Conservation (phyloP, 2,888 invertebrate species). For the Eucriotettix oculatus region DNA sequence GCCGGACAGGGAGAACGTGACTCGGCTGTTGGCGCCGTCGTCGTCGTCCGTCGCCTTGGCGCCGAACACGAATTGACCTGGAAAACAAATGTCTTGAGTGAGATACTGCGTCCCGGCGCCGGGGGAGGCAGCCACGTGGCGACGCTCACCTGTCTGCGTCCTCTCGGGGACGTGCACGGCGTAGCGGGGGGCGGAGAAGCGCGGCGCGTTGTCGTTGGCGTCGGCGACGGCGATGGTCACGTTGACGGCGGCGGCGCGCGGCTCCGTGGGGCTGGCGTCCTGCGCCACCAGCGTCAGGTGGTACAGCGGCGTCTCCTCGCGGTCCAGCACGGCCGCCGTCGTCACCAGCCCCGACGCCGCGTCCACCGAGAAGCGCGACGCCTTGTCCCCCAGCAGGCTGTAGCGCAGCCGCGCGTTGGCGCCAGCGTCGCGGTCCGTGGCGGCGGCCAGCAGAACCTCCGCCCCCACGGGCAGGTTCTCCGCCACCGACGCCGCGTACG, state of each 20-base stretch:
- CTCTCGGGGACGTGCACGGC: conserved; percentile 69
- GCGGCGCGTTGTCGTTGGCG: conserved; percentile 73
- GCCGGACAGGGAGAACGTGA: conserved; percentile 61
- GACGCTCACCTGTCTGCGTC: conserved; percentile 43
- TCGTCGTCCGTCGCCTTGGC: conserved; percentile 75
- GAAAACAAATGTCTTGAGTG: not conserved
- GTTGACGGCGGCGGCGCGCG: conserved; percentile 65
- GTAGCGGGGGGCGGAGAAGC: conserved; percentile 56
- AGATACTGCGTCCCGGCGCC: no score
- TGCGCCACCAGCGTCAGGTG: conserved; percentile 72
- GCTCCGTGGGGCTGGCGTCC: conserved; percentile 75
- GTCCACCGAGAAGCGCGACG: conserved; percentile 65
- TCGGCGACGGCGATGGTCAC: conserved; percentile 63
- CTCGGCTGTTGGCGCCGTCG: conserved; percentile 61
- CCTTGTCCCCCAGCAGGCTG: conserved; percentile 64
- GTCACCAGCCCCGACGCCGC: conserved; percentile 61
- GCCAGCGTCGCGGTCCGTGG: conserved; percentile 68
- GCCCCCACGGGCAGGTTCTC: conserved; percentile 73
- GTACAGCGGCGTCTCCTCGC: conserved; percentile 62
- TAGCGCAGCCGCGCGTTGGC: conserved; percentile 54
- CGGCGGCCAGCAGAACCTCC: conserved; percentile 57
- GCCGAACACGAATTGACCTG: conserved; percentile 71
- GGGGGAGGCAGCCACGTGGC: no score
- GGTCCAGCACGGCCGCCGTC: conserved; percentile 54
- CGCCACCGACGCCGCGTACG: conserved; percentile 57